Base-by-base conservation (phyloP, 2,888 invertebrate species). In the Coleophora deauratella region DNA sequence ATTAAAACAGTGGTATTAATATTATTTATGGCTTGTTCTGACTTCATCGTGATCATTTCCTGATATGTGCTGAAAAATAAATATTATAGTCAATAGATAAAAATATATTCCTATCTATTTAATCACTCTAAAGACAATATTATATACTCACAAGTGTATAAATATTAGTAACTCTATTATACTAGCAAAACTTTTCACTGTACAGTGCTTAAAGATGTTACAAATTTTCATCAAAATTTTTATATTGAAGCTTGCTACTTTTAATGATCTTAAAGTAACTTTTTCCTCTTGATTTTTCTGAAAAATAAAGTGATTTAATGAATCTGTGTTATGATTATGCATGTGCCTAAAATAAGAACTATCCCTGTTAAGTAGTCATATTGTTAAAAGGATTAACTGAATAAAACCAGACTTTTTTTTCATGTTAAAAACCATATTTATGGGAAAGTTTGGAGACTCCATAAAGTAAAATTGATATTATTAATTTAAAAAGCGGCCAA, bases 241-340 rank as follows among this genome's bases (percentile, higher is more conserved):
- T 1, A 87, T 55, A 2, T 74, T 71, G 50, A 88, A 88, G 52
- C 72, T 79, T 7, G 79, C 66, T 6, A 88, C 67, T 69, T 87
- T 88, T 6, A 87, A 52, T 32, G 76, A 73, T 44, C 86, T 71
- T n/a, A 72, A 13, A 1, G 69, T 44, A 8, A 67, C 44, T 60
- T 84, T 87, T 2, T 70, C 64, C 41, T 87, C 82, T 49, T 68
- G 62, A 33, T 63, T 53, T 13, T 56, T 57, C 87, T 87, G 63
- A 21, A 64, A 69, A 47, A 38, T 40, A 37, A 30, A 33, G 3
- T 9, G 11, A 3, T 31, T 9, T 11, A 11, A 4, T 6, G 2
- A n/a, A 31, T 31, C 6, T 21, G n/a, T n/a, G n/a, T n/a, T n/a
- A n/a, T n/a, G n/a, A n/a, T n/a, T n/a, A n/a, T n/a, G 21, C 21